A percentile compares a stretch with the other conserved stretches of the same genome.
Conservation (phyloP, 2,797 vertebrate species). For the Channa striata region DNA sequence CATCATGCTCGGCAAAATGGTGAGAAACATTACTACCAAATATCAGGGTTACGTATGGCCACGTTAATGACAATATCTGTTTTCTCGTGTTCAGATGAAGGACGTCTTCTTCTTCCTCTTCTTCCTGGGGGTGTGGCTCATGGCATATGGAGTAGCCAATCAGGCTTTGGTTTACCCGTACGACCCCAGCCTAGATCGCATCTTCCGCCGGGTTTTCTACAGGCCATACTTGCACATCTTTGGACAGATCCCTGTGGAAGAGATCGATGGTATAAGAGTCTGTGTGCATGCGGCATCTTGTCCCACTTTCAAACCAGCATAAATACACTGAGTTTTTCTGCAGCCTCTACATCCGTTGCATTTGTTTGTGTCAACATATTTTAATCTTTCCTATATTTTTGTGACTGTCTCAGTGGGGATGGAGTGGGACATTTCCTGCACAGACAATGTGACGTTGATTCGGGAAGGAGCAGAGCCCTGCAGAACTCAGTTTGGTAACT, state of each 20-base stretch:
- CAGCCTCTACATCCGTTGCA: neutral
- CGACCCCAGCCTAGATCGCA: conserved; percentile 80
- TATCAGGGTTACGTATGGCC: rapidly evolving
- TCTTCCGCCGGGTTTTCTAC: conserved; percentile 91
- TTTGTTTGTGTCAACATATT: neutral
- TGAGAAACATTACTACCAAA: conserved; percentile 63
- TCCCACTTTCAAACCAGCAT: neutral
- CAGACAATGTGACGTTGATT: conserved; percentile 79
- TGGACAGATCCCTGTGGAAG: conserved; percentile 91
- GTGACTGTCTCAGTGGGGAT: conserved; percentile 76
- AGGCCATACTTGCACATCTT: conserved; percentile 93
- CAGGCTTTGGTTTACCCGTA: conserved; percentile 89
- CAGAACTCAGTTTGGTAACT: conserved; percentile 86
- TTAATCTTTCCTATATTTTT: neutral
- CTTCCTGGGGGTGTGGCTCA: conserved; percentile 91
- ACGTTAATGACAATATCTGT: neutral
- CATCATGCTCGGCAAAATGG: conserved; percentile 93
- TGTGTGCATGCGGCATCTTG: neutral
- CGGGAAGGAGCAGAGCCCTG: conserved; percentile 81
- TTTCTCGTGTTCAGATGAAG: conserved; percentile 85
- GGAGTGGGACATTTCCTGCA: conserved; percentile 80
- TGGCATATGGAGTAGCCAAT: conserved; percentile 92
- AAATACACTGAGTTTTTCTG: neutral
- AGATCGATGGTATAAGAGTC: conserved; percentile 87
- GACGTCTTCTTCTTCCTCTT: conserved; percentile 95